Evolutionary conservation across 2,888 invertebrate species (phyloP).

Genomic region (Xestia c-nigrum): DNA sequence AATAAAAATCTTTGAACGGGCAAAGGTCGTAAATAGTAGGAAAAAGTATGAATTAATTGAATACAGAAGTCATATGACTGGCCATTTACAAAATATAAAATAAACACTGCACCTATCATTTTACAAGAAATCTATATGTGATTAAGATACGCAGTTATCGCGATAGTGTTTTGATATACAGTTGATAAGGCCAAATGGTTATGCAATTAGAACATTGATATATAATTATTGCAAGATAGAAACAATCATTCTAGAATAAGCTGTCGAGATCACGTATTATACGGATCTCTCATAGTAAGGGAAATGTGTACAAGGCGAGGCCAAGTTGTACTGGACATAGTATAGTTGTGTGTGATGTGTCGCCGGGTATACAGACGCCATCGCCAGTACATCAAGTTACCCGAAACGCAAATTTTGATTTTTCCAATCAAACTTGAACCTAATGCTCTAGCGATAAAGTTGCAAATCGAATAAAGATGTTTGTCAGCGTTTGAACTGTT

Average conservation of each 20-base stretch:
- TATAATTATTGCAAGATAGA: conserved; percentile 45
- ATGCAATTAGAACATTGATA: conserved; percentile 72
- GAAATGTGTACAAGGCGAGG: not conserved
- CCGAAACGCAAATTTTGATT: too few relatives aligned
- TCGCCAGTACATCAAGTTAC: too few relatives aligned
- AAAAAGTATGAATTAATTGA: conserved; percentile 21
- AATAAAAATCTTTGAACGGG: too few relatives aligned
- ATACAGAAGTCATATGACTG: conserved; percentile 61
- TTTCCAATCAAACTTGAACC: too few relatives aligned
- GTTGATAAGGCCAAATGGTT: conserved; percentile 67
- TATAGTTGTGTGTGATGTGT: too few relatives aligned
- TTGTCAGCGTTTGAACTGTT: too few relatives aligned
- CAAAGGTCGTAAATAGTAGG: not conserved
- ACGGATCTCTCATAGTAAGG: not conserved
- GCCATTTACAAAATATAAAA: conserved; percentile 22
- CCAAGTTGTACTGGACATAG: too few relatives aligned
- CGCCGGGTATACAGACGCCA: too few relatives aligned
- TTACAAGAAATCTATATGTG: conserved; percentile 61
- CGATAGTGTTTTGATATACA: conserved; percentile 67
- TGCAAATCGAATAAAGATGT: too few relatives aligned
- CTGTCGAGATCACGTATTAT: conserved; percentile 36
- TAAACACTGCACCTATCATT: conserved; percentile 49
- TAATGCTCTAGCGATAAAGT: too few relatives aligned
- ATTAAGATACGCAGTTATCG: conserved; percentile 63
- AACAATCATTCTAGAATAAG: conserved; percentile 61